phyloP scores from a whole-genome alignment of 2,113 vertebrate species.

The Pelodiscus sinensis region DNA sequence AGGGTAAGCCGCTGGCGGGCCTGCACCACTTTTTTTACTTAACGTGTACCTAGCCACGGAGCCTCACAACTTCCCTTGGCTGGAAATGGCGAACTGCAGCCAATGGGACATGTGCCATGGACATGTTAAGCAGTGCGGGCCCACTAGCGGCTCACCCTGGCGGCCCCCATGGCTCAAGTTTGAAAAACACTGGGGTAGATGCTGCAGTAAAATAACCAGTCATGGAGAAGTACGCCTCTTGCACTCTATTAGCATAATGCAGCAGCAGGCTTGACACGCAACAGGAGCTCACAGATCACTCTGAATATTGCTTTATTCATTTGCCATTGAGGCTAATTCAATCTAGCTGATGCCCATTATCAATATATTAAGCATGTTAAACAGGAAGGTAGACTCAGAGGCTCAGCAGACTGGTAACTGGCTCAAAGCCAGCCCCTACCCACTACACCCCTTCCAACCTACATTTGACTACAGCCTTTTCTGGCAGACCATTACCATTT shows the following conservation, averaged over 20 bases:
- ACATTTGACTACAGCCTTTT: not conserved
- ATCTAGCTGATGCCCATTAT: not conserved
- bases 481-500: not conserved
- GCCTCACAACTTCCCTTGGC: no score
- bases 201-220: not conserved
- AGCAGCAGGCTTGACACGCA: not conserved
- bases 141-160: no score
- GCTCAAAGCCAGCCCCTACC: not conserved
- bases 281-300: not conserved
- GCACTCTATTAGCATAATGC: not conserved
- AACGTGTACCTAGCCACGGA: no score
- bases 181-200: not conserved
- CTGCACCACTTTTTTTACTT: no score
- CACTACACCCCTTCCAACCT: rapidly evolving
- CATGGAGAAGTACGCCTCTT: not conserved
- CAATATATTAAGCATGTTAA: not conserved
- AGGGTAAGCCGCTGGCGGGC: no score
- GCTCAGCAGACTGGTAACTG: not conserved
- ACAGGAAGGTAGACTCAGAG: not conserved
- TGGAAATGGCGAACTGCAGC: no score
- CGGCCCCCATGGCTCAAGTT: no score
- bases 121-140: no score
- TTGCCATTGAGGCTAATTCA: not conserved
- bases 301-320: not conserved
- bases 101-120: no score